Percentiles rank a stretch among this genome's conserved stretches.
phyloP scores from a whole-genome alignment of 2,797 vertebrate genomes.

The Ceryle rudis region DNA sequence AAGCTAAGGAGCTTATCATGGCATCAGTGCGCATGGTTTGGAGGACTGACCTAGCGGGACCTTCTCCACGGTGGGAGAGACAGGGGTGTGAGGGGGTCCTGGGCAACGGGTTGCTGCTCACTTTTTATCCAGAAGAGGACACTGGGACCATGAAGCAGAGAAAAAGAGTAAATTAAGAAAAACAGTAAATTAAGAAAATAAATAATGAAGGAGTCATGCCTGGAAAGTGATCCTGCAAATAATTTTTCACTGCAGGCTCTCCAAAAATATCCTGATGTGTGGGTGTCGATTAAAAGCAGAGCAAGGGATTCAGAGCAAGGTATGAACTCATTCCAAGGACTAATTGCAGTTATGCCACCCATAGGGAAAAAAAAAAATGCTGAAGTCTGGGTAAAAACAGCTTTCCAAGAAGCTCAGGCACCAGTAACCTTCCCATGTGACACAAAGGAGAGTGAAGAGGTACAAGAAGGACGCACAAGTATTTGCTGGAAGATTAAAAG shows the following conservation, averaged over 20 bases:
- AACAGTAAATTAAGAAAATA: not conserved
- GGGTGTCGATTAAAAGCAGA: slow-evolving; percentile 52
- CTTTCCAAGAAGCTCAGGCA: not conserved
- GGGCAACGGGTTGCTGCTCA: not conserved
- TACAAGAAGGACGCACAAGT: not conserved
- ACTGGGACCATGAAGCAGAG: not conserved
- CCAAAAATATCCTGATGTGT: slow-evolving; percentile 50
- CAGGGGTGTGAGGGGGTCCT: not conserved
- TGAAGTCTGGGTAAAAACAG: not conserved
- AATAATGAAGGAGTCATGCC: not conserved
- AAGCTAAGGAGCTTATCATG: slow-evolving; percentile 32
- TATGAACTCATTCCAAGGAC: slow-evolving; percentile 29
- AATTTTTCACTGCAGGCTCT: slow-evolving; percentile 23
- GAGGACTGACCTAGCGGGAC: slow-evolving; percentile 7
- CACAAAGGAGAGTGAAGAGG: not conserved
- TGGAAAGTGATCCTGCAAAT: not conserved
- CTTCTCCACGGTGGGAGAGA: not conserved
- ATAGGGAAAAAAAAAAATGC: not conserved
- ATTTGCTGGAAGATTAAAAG: not conserved
- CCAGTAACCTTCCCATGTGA: not conserved
- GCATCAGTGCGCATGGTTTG: not conserved
- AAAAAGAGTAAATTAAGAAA: not conserved
- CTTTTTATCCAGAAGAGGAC: not conserved
- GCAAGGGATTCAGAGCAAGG: slow-evolving; percentile 42
- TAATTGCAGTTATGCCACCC: slow-evolving; percentile 20